phyloP scores from a whole-genome alignment of 1,140 invertebrate genomes.

The Scaptomyza montana region DNA sequence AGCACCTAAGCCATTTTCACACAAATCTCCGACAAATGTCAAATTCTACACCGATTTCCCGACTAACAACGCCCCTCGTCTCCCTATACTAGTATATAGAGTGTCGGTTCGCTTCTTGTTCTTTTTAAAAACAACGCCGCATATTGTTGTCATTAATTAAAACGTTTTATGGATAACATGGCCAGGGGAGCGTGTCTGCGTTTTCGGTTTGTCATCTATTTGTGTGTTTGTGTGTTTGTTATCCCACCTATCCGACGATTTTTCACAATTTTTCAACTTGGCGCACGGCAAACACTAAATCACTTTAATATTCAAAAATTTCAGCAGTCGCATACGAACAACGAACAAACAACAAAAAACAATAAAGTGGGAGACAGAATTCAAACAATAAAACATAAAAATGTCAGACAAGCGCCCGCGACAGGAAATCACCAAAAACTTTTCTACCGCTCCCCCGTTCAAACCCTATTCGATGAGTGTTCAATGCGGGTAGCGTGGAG shows the following conservation, averaged over 20 bases:
- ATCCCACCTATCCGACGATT: conserved; percentile 57
- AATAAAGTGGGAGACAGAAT: conserved; percentile 48
- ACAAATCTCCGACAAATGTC: conserved; percentile 62
- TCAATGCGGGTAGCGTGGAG: conserved; percentile 11
- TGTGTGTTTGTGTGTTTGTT: conserved; percentile 39
- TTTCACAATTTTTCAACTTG: conserved; percentile 77
- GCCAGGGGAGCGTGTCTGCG: conserved; percentile 42
- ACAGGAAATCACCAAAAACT: conserved; percentile 59
- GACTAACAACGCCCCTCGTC: not conserved
- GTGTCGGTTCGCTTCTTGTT: conserved; percentile 9
- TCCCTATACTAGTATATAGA: too few species aligned
- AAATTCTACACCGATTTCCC: conserved; percentile 46
- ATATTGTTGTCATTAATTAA: conserved; percentile 82
- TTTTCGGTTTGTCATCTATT: not conserved
- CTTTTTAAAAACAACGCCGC: conserved; percentile 67
- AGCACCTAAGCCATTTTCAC: conserved; percentile 58
- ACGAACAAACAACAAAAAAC: conserved; percentile 14
- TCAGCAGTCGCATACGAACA: conserved; percentile 23
- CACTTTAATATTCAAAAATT: conserved; percentile 81
- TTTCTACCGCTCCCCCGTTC: not conserved
- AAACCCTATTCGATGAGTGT: conserved; percentile 34
- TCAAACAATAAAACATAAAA: conserved; percentile 79
- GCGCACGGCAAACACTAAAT: conserved; percentile 61
- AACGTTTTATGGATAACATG: conserved; percentile 81
- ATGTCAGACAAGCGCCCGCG: conserved; percentile 65